Conservation (phyloP, 2,888 invertebrate genomes). For the Achlya flavicornis region DNA sequence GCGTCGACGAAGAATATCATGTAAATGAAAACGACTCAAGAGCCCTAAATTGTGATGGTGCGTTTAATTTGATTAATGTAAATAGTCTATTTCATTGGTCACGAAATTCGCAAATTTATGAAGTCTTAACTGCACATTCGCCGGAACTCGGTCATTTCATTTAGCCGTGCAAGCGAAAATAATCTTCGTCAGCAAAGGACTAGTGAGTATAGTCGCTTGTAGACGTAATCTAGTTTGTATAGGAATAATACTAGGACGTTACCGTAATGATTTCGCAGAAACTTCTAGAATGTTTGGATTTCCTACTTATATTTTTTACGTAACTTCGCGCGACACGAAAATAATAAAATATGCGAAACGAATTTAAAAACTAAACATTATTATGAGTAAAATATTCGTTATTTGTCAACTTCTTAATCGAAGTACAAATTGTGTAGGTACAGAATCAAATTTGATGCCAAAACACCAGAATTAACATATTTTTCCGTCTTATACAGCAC, state of each 20-base stretch:
- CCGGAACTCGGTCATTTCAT: background rate
- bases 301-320: background rate
- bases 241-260: background rate
- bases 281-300: background rate
- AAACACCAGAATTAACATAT: too few relatives aligned
- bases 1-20: background rate
- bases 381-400: too few relatives aligned
- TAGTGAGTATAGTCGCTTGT: background rate
- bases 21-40: background rate
- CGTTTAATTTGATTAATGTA: constrained; percentile 8
- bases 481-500: too few relatives aligned
- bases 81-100: background rate
- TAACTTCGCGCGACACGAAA: background rate
- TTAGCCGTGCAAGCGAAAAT: background rate
- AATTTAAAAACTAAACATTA: too few relatives aligned
- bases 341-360: too few relatives aligned
- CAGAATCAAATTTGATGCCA: too few relatives aligned
- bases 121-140: background rate
- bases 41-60: background rate
- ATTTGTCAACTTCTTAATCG: too few relatives aligned
- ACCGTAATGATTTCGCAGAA: constrained; percentile 1
- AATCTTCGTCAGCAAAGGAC: background rate
- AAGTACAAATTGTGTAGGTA: too few relatives aligned
- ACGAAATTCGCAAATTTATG: background rate
- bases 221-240: background rate